phyloP scores from a whole-genome alignment of 2,797 vertebrate species.

The Gouania willdenowi region DNA sequence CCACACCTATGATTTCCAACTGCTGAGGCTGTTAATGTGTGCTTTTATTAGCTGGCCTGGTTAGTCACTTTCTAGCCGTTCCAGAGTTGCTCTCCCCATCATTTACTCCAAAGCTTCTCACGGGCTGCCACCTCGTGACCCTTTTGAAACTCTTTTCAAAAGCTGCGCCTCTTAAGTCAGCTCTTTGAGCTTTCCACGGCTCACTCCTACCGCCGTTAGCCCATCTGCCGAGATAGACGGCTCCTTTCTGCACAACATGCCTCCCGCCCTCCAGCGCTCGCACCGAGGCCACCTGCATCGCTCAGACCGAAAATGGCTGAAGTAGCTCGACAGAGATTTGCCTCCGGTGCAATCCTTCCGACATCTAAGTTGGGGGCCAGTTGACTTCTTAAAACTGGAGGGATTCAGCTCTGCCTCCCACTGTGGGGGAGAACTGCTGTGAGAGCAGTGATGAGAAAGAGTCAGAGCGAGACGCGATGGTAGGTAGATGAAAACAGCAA shows the following conservation, averaged over 20 bases:
- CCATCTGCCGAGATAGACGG: conserved; percentile 57
- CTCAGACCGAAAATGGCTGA: conserved; percentile 52
- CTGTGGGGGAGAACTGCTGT: conserved; percentile 24
- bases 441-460: conserved; percentile 15
- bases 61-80: conserved; percentile 10
- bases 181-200: conserved; percentile 32
- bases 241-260: conserved; percentile 44
- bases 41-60: conserved; percentile 28
- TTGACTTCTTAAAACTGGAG: conserved; percentile 47
- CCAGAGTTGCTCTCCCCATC: conserved; percentile 26
- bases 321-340: conserved; percentile 51
- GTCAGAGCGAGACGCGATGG: background rate
- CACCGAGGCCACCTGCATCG: conserved; percentile 45
- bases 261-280: conserved; percentile 5
- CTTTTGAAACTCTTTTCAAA: conserved; percentile 40
- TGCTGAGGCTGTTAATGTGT: conserved; percentile 54
- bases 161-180: conserved; percentile 34
- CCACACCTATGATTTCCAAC: conserved; percentile 45
- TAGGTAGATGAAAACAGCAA: conserved; percentile 27
- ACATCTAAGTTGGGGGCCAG: conserved; percentile 48
- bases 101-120: conserved; percentile 44
- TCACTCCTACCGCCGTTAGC: conserved; percentile 34
- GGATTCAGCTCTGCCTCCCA: conserved; percentile 31
- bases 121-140: conserved; percentile 41
- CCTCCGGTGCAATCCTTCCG: conserved; percentile 44